Evolutionary conservation across 37 sponge, comb jelly and placozoan genomes (phyloP).

Genomic region (Eunapius fragilis): DNA sequence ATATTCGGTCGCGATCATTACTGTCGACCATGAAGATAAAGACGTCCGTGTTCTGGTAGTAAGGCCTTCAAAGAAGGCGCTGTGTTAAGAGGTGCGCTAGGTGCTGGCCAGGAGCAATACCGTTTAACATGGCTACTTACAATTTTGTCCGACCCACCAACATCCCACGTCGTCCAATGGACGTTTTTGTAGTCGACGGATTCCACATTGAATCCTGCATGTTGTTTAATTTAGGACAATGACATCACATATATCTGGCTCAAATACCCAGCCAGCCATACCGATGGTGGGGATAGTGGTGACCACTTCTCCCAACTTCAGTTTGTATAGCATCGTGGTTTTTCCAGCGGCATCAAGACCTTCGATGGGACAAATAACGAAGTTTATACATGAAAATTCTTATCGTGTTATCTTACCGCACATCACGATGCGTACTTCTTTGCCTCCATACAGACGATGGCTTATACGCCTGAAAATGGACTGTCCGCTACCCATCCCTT

Average conservation of each 20-base stretch:
- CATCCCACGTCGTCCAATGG: not conserved
- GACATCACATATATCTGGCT: too few relatives aligned
- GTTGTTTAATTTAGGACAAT: too few relatives aligned
- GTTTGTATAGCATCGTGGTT: constrained; percentile 88
- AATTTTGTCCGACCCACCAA: constrained; percentile 19
- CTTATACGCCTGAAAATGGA: not conserved
- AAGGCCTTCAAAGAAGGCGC: too few relatives aligned
- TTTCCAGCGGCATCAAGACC: constrained; percentile 94
- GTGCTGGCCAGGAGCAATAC: too few relatives aligned
- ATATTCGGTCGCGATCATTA: constrained; percentile 82
- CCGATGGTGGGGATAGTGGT: not conserved
- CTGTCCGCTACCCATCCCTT: not conserved
- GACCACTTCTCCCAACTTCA: constrained; percentile 67
- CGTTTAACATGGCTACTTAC: too few relatives aligned
- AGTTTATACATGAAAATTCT: not conserved
- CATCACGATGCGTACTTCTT: constrained; percentile 41
- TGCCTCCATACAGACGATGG: constrained; percentile 4
- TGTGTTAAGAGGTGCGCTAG: too few relatives aligned
- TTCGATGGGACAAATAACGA: too few relatives aligned
- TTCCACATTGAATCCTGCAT: constrained; percentile 78
- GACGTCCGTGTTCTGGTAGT: constrained; percentile 40
- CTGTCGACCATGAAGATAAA: constrained; percentile 90
- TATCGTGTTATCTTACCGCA: constrained; percentile 28
- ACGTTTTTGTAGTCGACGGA: constrained; percentile 7
- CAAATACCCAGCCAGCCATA: not conserved